Evolutionary conservation across 2,888 invertebrate genomes (phyloP).

Genomic region (Escarpia spicata): DNA sequence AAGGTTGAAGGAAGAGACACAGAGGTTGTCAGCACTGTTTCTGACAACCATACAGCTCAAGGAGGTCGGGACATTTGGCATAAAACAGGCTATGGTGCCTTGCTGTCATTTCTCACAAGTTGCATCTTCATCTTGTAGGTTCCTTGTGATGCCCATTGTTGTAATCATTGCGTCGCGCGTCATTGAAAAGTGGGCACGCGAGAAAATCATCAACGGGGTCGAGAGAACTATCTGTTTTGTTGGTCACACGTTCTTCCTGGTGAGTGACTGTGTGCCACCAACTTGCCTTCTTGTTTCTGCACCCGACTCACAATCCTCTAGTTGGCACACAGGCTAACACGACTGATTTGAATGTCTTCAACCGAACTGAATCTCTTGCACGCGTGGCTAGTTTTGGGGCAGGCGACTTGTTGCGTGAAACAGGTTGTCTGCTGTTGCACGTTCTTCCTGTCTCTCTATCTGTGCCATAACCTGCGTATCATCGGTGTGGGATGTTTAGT

Average conservation of each 20-base stretch:
- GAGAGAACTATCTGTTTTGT: conserved; percentile 73
- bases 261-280: conserved; percentile 51
- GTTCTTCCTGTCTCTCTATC: not conserved
- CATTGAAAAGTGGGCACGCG: conserved; percentile 81
- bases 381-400: not conserved
- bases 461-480: not conserved
- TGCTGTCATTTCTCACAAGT: not conserved
- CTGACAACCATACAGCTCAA: not conserved
- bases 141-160: conserved; percentile 81
- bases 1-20: not conserved
- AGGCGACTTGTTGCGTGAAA: not conserved
- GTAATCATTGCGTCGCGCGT: conserved; percentile 80
- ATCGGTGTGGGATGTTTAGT: not conserved
- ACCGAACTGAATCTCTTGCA: not conserved
- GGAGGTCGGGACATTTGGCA: not conserved
- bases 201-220: conserved; percentile 76
- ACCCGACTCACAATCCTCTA: not conserved
- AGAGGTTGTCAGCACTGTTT: not conserved
- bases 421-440: not conserved
- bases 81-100: not conserved
- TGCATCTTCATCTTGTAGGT: conserved; percentile 67
- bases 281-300: not conserved
- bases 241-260: conserved; percentile 77
- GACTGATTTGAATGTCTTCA: not conserved
- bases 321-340: not conserved